These are phyloP conservation scores for Tiliacea aurago DNA, from an alignment of 2,888 invertebrate species.

Conservation along the genomic window DNA sequence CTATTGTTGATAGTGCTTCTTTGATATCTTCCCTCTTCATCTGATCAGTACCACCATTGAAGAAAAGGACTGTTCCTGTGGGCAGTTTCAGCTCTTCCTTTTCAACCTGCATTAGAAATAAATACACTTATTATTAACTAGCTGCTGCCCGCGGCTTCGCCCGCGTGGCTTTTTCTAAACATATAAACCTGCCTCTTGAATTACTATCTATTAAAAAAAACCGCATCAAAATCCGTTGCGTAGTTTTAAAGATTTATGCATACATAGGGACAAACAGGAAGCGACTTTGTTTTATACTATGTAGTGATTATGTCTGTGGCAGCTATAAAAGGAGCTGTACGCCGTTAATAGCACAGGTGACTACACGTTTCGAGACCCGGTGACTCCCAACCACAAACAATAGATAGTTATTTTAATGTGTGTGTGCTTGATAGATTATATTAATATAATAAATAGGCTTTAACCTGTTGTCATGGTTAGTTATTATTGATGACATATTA, in stretches of 20 bases:
- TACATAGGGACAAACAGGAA: too few species aligned
- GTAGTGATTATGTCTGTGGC: background rate
- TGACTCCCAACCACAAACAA: background rate
- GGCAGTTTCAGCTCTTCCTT: slow-evolving; percentile 91
- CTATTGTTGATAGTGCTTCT: slow-evolving; percentile 91
- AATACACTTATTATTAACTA: background rate
- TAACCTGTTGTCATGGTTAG: background rate
- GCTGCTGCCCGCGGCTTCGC: too few species aligned
- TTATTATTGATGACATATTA: too few species aligned
- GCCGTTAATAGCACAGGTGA: background rate
- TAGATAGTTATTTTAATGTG: background rate
- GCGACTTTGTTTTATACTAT: too few species aligned
- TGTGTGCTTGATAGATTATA: background rate
- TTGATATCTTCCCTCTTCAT: slow-evolving; percentile 94
- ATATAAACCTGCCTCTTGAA: too few species aligned
- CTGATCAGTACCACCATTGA: slow-evolving; percentile 91
- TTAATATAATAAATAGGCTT: background rate
- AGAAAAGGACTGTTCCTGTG: slow-evolving; percentile 93
- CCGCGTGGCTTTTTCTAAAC: too few species aligned
- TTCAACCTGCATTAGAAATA: slow-evolving; percentile 70
- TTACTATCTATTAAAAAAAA: too few species aligned
- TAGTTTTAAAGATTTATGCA: too few species aligned
- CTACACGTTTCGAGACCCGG: background rate
- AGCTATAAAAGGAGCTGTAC: background rate
- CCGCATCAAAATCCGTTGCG: too few species aligned